A percentile compares a stretch with the other conserved stretches of the same genome.
Evolutionary conservation across 2,113 vertebrate species (phyloP).

Genomic region (Amphiprion ocellaris): DNA sequence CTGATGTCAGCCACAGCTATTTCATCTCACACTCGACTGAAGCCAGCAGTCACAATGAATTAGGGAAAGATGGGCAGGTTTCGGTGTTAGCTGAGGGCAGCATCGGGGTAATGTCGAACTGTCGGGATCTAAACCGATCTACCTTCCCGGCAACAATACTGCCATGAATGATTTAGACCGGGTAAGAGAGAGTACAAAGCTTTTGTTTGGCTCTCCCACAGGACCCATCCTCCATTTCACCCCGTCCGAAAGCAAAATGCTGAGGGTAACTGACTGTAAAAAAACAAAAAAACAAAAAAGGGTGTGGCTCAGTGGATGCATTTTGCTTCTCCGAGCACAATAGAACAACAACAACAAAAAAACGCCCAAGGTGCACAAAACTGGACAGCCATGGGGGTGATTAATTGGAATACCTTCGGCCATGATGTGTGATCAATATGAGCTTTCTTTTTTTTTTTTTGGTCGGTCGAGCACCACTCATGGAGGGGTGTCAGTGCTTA

Average conservation of each 20-base stretch:
- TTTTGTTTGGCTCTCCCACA: slow-evolving; percentile 68
- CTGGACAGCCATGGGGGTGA: slow-evolving; percentile 46
- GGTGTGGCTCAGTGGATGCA: slow-evolving; percentile 40
- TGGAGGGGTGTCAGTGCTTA: slow-evolving; percentile 42
- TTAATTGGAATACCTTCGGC: slow-evolving; percentile 60
- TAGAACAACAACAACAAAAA: background rate
- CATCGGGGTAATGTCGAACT: slow-evolving; percentile 35
- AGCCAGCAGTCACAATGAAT: slow-evolving; percentile 55
- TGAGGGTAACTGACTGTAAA: slow-evolving; percentile 54
- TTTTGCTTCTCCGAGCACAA: slow-evolving; percentile 6
- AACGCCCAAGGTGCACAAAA: slow-evolving; percentile 28
- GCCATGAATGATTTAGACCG: slow-evolving; percentile 74
- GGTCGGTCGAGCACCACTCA: slow-evolving; percentile 20
- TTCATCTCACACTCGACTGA: slow-evolving; percentile 70
- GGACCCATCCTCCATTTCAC: slow-evolving; percentile 63
- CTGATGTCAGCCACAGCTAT: slow-evolving; percentile 42
- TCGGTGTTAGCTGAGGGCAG: slow-evolving; percentile 57
- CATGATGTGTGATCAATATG: slow-evolving; percentile 67
- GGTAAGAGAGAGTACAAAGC: slow-evolving; percentile 40
- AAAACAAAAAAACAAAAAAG: background rate
- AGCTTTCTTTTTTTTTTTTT: slow-evolving; percentile 44
- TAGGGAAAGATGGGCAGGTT: slow-evolving; percentile 43
- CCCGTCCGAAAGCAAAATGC: slow-evolving; percentile 48
- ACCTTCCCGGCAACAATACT: slow-evolving; percentile 39
- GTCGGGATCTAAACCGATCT: slow-evolving; percentile 43